phyloP scores from a whole-genome alignment of 2,888 invertebrate genomes.

The Therioaphis trifolii region DNA sequence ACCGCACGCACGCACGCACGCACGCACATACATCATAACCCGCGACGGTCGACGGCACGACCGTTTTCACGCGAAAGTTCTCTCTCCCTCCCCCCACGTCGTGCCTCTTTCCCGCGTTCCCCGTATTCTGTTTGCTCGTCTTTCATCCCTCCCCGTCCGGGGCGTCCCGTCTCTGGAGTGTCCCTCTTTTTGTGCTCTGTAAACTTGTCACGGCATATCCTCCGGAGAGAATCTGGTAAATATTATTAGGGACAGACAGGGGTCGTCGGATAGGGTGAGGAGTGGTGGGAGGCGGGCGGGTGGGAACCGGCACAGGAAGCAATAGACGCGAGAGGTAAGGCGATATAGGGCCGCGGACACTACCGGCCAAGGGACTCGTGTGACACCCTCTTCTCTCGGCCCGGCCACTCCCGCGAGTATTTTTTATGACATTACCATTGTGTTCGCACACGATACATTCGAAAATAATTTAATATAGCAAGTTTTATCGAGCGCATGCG shows the following conservation, averaged over 20 bases:
- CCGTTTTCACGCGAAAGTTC: neutral
- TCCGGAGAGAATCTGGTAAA: neutral
- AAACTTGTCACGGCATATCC: constrained; percentile 1
- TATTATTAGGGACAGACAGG: neutral
- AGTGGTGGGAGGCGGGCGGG: no score
- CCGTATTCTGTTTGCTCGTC: no score
- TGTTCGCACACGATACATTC: neutral
- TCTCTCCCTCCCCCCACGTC: neutral
- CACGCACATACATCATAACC: neutral
- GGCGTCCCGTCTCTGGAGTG: neutral
- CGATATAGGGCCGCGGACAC: no score
- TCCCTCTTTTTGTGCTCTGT: neutral
- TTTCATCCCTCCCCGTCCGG: neutral
- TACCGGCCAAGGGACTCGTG: neutral
- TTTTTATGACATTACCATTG: no score
- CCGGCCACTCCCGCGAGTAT: no score
- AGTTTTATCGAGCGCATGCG: no score
- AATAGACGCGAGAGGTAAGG: neutral
- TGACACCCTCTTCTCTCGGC: no score
- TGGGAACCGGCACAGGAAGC: no score
- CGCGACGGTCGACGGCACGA: neutral
- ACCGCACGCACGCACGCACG: neutral
- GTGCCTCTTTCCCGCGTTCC: no score
- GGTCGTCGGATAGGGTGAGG: neutral
- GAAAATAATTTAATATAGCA: neutral